These are phyloP conservation scores for Salarias fasciatus DNA, from an alignment of 2,797 vertebrate genomes.

Conservation along the genomic window DNA sequence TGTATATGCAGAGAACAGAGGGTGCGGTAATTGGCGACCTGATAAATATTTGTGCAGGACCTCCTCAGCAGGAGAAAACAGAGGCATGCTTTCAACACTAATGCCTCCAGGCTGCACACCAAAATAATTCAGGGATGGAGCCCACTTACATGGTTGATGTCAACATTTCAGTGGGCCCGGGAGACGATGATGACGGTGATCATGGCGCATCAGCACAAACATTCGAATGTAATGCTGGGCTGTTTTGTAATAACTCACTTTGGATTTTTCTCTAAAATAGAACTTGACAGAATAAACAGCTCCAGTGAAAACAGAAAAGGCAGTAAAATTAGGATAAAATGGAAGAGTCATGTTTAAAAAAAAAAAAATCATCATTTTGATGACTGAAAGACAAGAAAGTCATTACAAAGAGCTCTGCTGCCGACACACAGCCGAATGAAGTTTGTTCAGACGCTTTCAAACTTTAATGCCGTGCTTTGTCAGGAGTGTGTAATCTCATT, in stretches of 20 bases:
- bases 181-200: conserved; percentile 24
- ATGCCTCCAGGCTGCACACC: conserved; percentile 56
- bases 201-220: conserved; percentile 37
- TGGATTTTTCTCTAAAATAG: not conserved
- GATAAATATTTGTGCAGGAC: conserved; percentile 76
- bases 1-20: conserved; percentile 18
- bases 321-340: not conserved
- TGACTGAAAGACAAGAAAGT: not conserved
- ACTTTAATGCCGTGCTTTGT: conserved; percentile 13
- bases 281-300: not conserved
- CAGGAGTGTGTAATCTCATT: conserved; percentile 36
- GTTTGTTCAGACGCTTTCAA: conserved; percentile 20
- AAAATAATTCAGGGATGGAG: conserved; percentile 57
- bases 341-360: too few species aligned
- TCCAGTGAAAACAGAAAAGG: not conserved
- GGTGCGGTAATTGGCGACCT: conserved; percentile 63
- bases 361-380: not conserved
- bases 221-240: conserved; percentile 16
- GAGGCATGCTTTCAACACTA: conserved; percentile 56
- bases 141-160: conserved; percentile 42
- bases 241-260: conserved; percentile 15
- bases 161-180: conserved; percentile 34
- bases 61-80: conserved; percentile 56
- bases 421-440: conserved; percentile 19
- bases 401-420: conserved; percentile 5